phyloP scores from a whole-genome alignment of 2,888 invertebrate species.

The Drosophila tripunctata region DNA sequence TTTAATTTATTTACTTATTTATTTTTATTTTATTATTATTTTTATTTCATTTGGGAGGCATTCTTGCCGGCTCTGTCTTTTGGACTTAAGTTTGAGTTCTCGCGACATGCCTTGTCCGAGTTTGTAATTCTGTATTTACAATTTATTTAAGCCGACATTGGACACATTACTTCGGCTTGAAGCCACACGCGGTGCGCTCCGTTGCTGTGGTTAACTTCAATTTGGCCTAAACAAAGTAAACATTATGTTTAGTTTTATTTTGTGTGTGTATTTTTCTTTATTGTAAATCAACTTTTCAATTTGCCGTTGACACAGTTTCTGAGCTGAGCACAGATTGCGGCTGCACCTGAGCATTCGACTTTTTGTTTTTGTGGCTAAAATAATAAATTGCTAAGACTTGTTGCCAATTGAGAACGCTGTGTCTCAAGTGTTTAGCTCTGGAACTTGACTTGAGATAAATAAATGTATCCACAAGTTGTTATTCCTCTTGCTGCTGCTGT shows the following conservation, averaged over 20 bases:
- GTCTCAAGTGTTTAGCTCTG: slow-evolving; percentile 43
- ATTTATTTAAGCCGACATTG: slow-evolving; percentile 67
- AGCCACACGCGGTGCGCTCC: slow-evolving; percentile 54
- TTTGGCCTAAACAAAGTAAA: slow-evolving; percentile 57
- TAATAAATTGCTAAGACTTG: slow-evolving; percentile 64
- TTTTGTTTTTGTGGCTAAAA: slow-evolving; percentile 18
- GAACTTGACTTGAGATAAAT: slow-evolving; percentile 50
- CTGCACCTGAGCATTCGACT: slow-evolving; percentile 65
- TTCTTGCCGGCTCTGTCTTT: slow-evolving; percentile 47
- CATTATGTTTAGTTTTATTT: slow-evolving; percentile 37
- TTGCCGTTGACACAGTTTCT: slow-evolving; percentile 75
- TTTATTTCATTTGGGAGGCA: slow-evolving; percentile 58
- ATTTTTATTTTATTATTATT: slow-evolving; percentile 35
- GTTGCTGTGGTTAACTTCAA: slow-evolving; percentile 65
- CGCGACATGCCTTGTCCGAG: slow-evolving; percentile 44
- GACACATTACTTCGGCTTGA: slow-evolving; percentile 17
- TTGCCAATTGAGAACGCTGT: slow-evolving; percentile 51
- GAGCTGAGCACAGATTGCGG: slow-evolving; percentile 19
- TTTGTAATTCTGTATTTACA: slow-evolving; percentile 49
- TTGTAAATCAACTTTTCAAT: slow-evolving; percentile 76
- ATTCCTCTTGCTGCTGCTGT: slow-evolving; percentile 10
- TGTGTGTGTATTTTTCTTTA: slow-evolving; percentile 36
- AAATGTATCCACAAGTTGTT: slow-evolving; percentile 42
- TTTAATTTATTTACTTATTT: slow-evolving; percentile 62
- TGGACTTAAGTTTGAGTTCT: slow-evolving; percentile 28